Base-by-base conservation (phyloP, 2,797 vertebrate species). In the Cossypha polioptera region DNA sequence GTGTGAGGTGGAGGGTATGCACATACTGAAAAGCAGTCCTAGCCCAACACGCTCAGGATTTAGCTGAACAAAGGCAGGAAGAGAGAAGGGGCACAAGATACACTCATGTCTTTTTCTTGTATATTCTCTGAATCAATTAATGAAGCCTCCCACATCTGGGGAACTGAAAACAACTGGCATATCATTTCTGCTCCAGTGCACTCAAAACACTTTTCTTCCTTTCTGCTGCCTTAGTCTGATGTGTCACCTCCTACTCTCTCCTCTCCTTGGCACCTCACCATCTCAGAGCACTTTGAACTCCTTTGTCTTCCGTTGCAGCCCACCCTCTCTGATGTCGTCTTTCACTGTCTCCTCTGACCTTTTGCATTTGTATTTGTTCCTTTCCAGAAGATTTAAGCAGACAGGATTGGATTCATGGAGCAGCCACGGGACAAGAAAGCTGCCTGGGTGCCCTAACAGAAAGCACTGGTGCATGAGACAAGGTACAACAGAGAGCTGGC, bases 131-230 rank as follows among this genome's bases (percentile, higher is more conserved):
- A 78, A 81, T 78, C 69, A 86, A 77, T 72, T 71, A 43, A 84
- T 51, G 62, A 83, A 81, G 28, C 22, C 48, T 68, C 50, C 85
- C 71, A 43, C 75, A 58, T 88, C 76, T 92, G 79, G 47, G 54
- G 58, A 86, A 66, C 26, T 47, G 78, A 74, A 87, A 95, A 92
- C 68, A 90, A 90, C 66, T 88, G 57, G 54, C 72, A n/a, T 14
- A 74, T 85, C 35, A 85, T 82, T 92, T 95, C 71, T 65, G 77
- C 86, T 87, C 55, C 48, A 50, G 28, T 4, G 17, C 53, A 69
- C 59, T 53, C 63, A 76, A 94, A 97, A 85, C 63, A 69, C 42
- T 93, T 92, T 14, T 69, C 38, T 89, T 67, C 63, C 72, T 89
- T 91, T 79, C 50, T 74, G 45, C 53, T 88, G 68, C 68, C 31